These are phyloP conservation scores for Cebidichthys violaceus DNA, from an alignment of 2,113 vertebrate species.

Conservation along the genomic window DNA sequence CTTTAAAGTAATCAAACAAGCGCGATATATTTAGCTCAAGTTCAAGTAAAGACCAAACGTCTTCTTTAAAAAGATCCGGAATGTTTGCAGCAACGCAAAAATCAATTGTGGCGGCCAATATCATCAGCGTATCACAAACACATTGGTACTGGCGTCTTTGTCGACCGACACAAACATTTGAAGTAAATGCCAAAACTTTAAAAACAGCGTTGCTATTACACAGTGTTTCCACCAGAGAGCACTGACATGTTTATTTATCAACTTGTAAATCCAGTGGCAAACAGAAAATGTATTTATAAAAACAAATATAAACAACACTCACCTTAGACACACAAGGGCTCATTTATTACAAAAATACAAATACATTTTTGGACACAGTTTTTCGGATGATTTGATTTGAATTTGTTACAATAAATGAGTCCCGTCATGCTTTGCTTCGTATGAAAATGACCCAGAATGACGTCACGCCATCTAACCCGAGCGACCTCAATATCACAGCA, in stretches of 20 bases:
- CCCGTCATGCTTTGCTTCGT: constrained; percentile 26
- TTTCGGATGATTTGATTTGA: no score
- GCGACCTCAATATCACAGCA: constrained; percentile 71
- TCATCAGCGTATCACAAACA: not conserved
- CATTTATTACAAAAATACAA: constrained; percentile 7
- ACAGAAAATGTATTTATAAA: not conserved
- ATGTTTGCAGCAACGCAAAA: not conserved
- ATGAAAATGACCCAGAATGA: constrained; percentile 34
- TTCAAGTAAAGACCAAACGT: not conserved
- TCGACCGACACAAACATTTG: accelerated
- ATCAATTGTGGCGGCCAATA: not conserved
- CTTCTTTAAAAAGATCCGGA: not conserved
- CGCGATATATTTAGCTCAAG: constrained; percentile 9
- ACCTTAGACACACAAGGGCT: not conserved
- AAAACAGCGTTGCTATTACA: not conserved
- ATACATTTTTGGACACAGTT: no score
- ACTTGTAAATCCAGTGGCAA: not conserved
- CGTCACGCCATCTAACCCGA: constrained; percentile 51
- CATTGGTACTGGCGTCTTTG: not conserved
- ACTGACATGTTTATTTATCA: no score
- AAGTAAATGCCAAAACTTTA: not conserved
- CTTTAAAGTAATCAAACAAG: not conserved
- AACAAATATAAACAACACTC: not conserved
- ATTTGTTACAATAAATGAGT: constrained; percentile 6
- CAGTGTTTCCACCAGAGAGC: not conserved